Base-by-base conservation (phyloP, 2,888 invertebrate species). In the Drosophila robusta region DNA sequence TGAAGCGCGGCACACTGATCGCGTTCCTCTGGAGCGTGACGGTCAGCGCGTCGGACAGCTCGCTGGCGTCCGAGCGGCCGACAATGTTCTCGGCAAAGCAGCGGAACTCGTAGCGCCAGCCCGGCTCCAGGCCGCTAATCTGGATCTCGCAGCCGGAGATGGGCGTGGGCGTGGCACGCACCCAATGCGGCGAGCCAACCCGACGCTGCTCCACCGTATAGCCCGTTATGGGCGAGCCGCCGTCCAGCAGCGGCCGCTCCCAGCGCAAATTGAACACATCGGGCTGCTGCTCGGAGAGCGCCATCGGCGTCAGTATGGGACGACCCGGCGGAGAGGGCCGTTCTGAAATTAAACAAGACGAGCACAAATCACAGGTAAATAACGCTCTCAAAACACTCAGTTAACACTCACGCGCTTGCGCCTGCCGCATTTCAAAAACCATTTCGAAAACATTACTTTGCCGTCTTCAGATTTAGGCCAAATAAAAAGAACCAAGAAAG, bases 41-140 rank as follows among this genome's bases (percentile, higher is more conserved):
- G 0, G 96, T 96, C 51, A 98, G 94, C 1, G 97, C 95, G 90
- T 97, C 97, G 7, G 97, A 97, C 24, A 97, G 93, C 86, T 97
- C 96, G 90, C 98, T 97, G 56, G 96, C 95, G 70, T 95, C 95
- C 1, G 97, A 97, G 69, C 95, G 93, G 1, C 99, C 99, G 29
- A 97, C 95, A 36, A 96, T 95, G 93, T 99, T 99, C 91, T 98
- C 95, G 0, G 99, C 98, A 62, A 96, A 95, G 14, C 98, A 96
- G 64, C 99, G 95, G 93, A 98, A 98, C 93, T 96, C 97, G 92
- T 97, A 97, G 52, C 96, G 94, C 94, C 96, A 96, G 58, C 97
- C 97, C 0, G 97, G 97, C 89, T 96, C 96, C 38, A 98, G 93
- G 18, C 97, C 97, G 76, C 95, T 95, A 41, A 98, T 94, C 46